Evolutionary conservation across 2,888 invertebrate genomes (phyloP).

Genomic region (Liposcelis brunnea): DNA sequence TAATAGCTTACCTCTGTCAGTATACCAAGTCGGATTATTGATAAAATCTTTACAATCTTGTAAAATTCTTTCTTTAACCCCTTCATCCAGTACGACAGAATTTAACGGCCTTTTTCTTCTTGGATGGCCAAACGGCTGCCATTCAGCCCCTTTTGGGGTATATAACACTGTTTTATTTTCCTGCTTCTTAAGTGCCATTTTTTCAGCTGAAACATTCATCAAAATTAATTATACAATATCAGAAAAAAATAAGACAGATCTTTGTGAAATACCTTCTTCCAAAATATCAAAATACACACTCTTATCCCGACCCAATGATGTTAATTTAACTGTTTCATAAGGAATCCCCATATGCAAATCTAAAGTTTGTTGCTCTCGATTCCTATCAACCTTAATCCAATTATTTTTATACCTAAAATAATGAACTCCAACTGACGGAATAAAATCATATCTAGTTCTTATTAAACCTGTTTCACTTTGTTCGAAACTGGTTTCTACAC

Average conservation of each 20-base stretch:
- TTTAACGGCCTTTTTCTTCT: slow-evolving; percentile 63
- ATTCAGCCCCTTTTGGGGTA: slow-evolving; percentile 86
- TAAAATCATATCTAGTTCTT: slow-evolving; percentile 82
- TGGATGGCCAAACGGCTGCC: slow-evolving; percentile 92
- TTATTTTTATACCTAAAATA: slow-evolving; percentile 65
- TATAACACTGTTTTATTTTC: slow-evolving; percentile 92
- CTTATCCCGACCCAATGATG: slow-evolving; percentile 74
- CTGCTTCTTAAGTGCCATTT: slow-evolving; percentile 65
- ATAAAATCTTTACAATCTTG: slow-evolving; percentile 85
- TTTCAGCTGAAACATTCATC: slow-evolving; percentile 41
- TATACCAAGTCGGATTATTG: slow-evolving; percentile 80
- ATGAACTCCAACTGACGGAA: slow-evolving; percentile 90
- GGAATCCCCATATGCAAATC: slow-evolving; percentile 87
- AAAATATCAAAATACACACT: slow-evolving; percentile 71
- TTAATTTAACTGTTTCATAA: slow-evolving; percentile 87
- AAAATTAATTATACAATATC: slow-evolving; percentile 4
- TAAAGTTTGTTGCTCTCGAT: slow-evolving; percentile 83
- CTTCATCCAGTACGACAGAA: slow-evolving; percentile 74
- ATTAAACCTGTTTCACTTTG: slow-evolving; percentile 85
- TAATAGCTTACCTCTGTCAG: slow-evolving; percentile 40
- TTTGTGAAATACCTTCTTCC: slow-evolving; percentile 52
- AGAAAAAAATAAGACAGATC: not conserved
- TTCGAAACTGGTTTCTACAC: slow-evolving; percentile 85
- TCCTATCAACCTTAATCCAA: slow-evolving; percentile 84
- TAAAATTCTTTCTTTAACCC: slow-evolving; percentile 59